Evolutionary conservation across 1,140 invertebrate genomes (phyloP).

Genomic region (Pararge aegeria): DNA sequence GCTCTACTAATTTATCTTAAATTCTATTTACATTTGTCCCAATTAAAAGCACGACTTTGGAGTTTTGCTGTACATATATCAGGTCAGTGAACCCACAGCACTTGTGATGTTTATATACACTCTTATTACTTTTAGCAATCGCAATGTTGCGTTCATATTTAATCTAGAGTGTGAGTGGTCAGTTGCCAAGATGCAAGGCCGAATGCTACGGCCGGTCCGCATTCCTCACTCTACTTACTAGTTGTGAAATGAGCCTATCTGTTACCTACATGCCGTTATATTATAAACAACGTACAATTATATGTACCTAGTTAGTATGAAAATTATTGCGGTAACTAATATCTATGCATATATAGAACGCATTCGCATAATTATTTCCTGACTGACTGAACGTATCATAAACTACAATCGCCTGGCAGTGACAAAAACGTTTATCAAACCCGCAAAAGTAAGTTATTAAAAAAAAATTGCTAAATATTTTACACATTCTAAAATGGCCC

Average conservation of each 20-base stretch:
- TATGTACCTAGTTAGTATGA: slow-evolving; percentile 9
- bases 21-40: slow-evolving; percentile 32
- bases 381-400: too few species aligned
- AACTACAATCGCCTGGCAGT: too few species aligned
- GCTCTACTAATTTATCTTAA: slow-evolving; percentile 25
- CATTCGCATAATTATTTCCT: too few species aligned
- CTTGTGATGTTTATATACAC: slow-evolving; percentile 19
- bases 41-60: slow-evolving; percentile 30
- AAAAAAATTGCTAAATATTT: too few species aligned
- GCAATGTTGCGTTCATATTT: slow-evolving; percentile 37
- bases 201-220: slow-evolving; percentile 58
- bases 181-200: slow-evolving; percentile 70
- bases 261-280: slow-evolving; percentile 33
- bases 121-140: slow-evolving; percentile 5
- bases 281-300: slow-evolving; percentile 25
- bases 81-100: slow-evolving; percentile 26
- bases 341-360: too few species aligned
- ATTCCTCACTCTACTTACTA: slow-evolving; percentile 63
- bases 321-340: slow-evolving; percentile 17
- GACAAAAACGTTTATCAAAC: too few species aligned
- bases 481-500: too few species aligned
- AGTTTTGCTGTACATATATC: slow-evolving; percentile 18
- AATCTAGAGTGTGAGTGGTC: slow-evolving; percentile 64
- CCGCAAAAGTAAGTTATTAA: too few species aligned
- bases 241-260: slow-evolving; percentile 66